phyloP scores from a whole-genome alignment of 2,888 invertebrate species.

The Hydropsyche betteni region DNA sequence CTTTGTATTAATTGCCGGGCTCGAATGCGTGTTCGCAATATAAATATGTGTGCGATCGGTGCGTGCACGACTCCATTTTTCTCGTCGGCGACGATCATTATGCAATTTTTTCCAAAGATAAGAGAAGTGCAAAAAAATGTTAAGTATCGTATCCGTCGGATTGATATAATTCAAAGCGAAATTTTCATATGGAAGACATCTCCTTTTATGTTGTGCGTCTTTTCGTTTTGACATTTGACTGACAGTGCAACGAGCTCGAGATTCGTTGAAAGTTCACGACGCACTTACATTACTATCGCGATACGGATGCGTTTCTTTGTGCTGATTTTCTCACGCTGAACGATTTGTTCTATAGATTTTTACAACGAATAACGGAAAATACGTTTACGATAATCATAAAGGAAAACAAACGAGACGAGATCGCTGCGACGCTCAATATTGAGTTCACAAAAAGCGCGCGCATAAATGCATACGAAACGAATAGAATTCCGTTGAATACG shows the following conservation, averaged over 20 bases:
- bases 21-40: background rate
- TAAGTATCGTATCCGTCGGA: too few relatives aligned
- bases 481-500: too few relatives aligned
- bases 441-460: background rate
- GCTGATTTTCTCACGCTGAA: constrained; percentile 18
- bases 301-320: constrained; percentile 9
- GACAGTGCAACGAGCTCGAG: constrained; percentile 5
- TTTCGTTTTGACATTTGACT: constrained; percentile 23
- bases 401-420: too few relatives aligned
- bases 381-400: too few relatives aligned
- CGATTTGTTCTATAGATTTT: constrained; percentile 19
- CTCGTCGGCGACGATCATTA: too few relatives aligned
- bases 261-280: constrained; percentile 24
- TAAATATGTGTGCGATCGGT: constrained; percentile 6
- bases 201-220: background rate
- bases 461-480: background rate
- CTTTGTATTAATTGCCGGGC: constrained; percentile 32
- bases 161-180: background rate
- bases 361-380: background rate
- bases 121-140: too few relatives aligned
- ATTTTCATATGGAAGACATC: background rate
- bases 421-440: background rate
- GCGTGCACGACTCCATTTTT: background rate
- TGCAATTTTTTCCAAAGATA: too few relatives aligned
- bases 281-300: background rate